Base-by-base conservation (phyloP, 2,113 vertebrate genomes). In the Rhodinocichla rosea region DNA sequence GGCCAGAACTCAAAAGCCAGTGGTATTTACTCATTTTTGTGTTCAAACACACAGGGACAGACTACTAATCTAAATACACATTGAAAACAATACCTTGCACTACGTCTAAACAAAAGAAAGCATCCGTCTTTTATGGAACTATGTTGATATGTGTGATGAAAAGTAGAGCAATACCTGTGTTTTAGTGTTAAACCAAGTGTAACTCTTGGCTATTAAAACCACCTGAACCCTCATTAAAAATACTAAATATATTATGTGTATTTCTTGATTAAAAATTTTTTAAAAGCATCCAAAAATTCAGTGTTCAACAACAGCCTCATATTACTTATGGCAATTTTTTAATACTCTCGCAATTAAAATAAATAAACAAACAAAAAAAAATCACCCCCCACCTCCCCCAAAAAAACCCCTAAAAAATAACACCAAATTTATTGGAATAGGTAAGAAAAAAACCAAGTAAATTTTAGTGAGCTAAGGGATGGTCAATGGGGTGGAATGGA, bases 371-470 rank as follows among this genome's bases (percentile, higher is more conserved):
- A 28, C n/a, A n/a, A 2, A 37, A 16, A 10, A 62, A 32, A 1
- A 33, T 17, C 7, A 45, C 1, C 2, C 2, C 3, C 22, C 7
- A 1, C 7, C 11, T 10, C 14, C 5, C 1, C 10, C 10, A 11
- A 11, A 24, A 37, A n/a, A 47, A 30, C 1, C 2, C 10, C 17
- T 13, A 35, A 80, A 62, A 62, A 71, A 47, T 5, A 26, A 15
- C 2, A 5, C 2, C 0, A 22, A 39, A 83, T 49, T 69, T 53
- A 44, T 35, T 65, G 62, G 20, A 60, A 64, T 19, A 52, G 6
- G 15, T 67, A 10, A 84, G 62, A 53, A 42, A 64, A 50, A 12
- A 75, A 60, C 2, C 35, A 40, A 10, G 15, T 37, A 55, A 71
- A 83, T 62, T 78, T 19, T 15, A 73, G 19, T 3, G 15, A 65